Percentiles rank a stretch among this genome's conserved stretches.
Evolutionary conservation across 1,140 invertebrate species (phyloP).

Genomic region (Drosophila setifemur): DNA sequence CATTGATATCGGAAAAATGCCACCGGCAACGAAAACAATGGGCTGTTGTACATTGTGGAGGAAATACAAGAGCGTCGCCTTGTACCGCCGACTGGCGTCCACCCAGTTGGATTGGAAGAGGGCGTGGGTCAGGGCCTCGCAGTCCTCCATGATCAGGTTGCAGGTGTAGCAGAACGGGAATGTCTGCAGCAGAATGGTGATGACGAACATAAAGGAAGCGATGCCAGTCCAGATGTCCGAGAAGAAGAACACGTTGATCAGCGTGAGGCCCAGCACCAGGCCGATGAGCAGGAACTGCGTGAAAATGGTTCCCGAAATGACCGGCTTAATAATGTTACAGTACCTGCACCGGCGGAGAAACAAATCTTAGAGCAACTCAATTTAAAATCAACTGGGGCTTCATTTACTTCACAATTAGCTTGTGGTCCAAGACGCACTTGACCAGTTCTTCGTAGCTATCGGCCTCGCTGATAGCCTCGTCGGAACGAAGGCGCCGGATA

Average conservation of each 20-base stretch:
- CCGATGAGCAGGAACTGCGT: constrained; percentile 57
- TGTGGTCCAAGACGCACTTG: constrained; percentile 59
- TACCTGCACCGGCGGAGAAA: constrained; percentile 17
- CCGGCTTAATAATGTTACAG: constrained; percentile 45
- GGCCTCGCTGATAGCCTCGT: constrained; percentile 29
- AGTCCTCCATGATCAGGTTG: constrained; percentile 68
- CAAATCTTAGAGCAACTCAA: background rate
- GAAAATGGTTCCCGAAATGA: constrained; percentile 66
- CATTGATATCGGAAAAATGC: constrained; percentile 68
- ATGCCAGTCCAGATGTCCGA: constrained; percentile 58
- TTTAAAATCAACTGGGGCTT: background rate
- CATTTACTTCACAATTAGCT: constrained; percentile 41
- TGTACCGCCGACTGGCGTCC: constrained; percentile 41
- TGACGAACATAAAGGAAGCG: constrained; percentile 58
- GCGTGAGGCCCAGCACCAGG: constrained; percentile 52
- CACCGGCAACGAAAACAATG: constrained; percentile 59
- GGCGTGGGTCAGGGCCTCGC: constrained; percentile 42
- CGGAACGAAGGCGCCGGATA: constrained; percentile 34
- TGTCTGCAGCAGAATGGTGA: constrained; percentile 58
- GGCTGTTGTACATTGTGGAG: constrained; percentile 68
- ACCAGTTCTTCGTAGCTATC: constrained; percentile 57
- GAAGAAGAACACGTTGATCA: constrained; percentile 67
- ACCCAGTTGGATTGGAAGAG: constrained; percentile 69
- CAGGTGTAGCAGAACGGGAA: constrained; percentile 66
- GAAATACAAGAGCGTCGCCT: constrained; percentile 58